Base-by-base conservation (phyloP, 2,888 invertebrate species). In the Machimus rusticus region DNA sequence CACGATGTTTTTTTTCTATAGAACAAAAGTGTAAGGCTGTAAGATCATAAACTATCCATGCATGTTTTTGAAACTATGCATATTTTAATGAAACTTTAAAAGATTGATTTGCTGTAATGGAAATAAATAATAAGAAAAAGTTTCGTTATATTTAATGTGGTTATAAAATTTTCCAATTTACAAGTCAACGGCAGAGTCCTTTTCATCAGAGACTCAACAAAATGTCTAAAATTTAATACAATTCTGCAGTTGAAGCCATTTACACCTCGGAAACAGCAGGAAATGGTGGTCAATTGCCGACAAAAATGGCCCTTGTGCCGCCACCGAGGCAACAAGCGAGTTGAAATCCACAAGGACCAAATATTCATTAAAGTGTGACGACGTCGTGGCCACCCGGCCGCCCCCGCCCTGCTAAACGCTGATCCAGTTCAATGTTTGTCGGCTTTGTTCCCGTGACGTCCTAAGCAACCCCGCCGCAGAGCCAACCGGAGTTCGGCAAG, bases 341-440 rank as follows among this genome's bases (percentile, higher is more conserved):
- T 12, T 12, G n/a, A 19, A 66, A 19, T 66, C 66, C 19, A 28
- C 66, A 66, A 66, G 19, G 66, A 19, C 66, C 19, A 23, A 66
- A 66, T 66, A 66, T 66, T 66, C 66, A 66, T 66, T 66, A 66
- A 66, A 66, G 28, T 12, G 66, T 66, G 66, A 66, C 12, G 66
- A 66, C 23, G 66, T 66, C 23, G 66, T 28, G 23, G 23, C 28
- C 66, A 6, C 66, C 66, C 14, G 23, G 2, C 66, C 28, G 23
- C 23, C 19, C 43, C 8, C 9, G 66, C 8, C 9, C 66, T 23
- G 66, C 3, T 81, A 81, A 81, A 81, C 55, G 81, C 81, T 81
- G 81, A 81, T 81, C 55, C 31, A 55, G 81, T 81, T 46, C 78
- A 78, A 78, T 78, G 46, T 46, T 55, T 51, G 51, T 31, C 23